Conservation (phyloP, 2,888 invertebrate species). For the Monochamus alternatus region DNA sequence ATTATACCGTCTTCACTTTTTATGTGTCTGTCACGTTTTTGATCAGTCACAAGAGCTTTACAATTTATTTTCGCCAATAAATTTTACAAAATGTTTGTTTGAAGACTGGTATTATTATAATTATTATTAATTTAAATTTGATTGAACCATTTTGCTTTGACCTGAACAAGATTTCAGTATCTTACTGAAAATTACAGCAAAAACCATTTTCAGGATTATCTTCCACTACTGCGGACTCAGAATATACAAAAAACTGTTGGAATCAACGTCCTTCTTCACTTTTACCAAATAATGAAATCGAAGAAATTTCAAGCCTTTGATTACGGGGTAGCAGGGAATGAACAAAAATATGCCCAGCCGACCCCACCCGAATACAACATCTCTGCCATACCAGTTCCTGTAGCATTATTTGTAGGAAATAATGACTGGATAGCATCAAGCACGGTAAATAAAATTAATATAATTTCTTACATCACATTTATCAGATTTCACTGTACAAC, state of each 20-base stretch:
- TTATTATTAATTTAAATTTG: too few relatives aligned
- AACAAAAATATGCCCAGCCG: neutral
- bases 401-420: conserved; percentile 5
- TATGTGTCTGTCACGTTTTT: too few relatives aligned
- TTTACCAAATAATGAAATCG: neutral
- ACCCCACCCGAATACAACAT: neutral
- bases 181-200: too few relatives aligned
- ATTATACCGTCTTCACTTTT: too few relatives aligned
- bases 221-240: neutral
- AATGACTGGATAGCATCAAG: conserved; percentile 13
- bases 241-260: neutral
- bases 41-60: too few relatives aligned
- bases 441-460: neutral
- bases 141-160: too few relatives aligned
- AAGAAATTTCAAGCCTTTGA: conserved; percentile 4
- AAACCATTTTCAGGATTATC: neutral
- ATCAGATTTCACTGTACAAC: too few relatives aligned
- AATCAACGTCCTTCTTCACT: neutral
- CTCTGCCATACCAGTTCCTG: conserved; percentile 11
- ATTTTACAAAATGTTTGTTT: too few relatives aligned
- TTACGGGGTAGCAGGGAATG: neutral
- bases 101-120: too few relatives aligned
- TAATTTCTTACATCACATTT: too few relatives aligned
- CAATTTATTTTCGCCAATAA: too few relatives aligned
- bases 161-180: too few relatives aligned